Evolutionary conservation across 2,113 vertebrate genomes (phyloP), one percentile per base, ranked within the genome.

Genomic region (Osmerus mordax): DNA sequence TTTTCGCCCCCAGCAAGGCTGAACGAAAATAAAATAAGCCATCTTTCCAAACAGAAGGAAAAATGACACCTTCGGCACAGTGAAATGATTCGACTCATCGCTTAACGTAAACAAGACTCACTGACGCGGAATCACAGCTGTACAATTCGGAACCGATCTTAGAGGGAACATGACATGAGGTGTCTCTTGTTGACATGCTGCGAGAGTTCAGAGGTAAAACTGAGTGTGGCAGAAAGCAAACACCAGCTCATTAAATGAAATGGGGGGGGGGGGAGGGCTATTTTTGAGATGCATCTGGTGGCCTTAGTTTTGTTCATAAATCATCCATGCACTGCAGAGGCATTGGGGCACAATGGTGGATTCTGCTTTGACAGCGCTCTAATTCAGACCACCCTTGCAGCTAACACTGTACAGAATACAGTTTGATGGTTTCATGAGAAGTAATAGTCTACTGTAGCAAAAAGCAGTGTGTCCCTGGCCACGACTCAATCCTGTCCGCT

Each of bases 231-330:
- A 53, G 61, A 69, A 51, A 54, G 66, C 77, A 61, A 68, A 19
- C 12, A 4, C 21, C 56, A 23, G 63, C 47, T 63, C 61, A 25
- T 61, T 53, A 68, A 56, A 68, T 2, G 41, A 12, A 21, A 21
- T 21, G 7, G 41, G 4, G 2, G 3, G 14, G 3, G 54, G n/a
- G 11, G 14, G 67, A 68, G 41, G 18, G 73, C n/a, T 56, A 47
- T 77, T 69, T 69, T 53, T 55, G 6, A 63, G 61, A 25, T 14
- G 21, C 67, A 70, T 76, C 64, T 28, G 59, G 8, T 15, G 23
- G 32, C 15, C 61, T 70, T 56, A 60, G 55, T 15, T 62, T 54
- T 65, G 53, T 55, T 74, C 71, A 71, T 78, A 76, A 69, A 47
- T 75, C 63, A 47, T 59, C 36, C 67, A 61, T 25, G 56, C 73